Percentiles rank a stretch among this genome's conserved stretches.
These are phyloP conservation scores for Yponomeuta malinellus DNA, from an alignment of 2,888 invertebrate species.

Conservation along the genomic window DNA sequence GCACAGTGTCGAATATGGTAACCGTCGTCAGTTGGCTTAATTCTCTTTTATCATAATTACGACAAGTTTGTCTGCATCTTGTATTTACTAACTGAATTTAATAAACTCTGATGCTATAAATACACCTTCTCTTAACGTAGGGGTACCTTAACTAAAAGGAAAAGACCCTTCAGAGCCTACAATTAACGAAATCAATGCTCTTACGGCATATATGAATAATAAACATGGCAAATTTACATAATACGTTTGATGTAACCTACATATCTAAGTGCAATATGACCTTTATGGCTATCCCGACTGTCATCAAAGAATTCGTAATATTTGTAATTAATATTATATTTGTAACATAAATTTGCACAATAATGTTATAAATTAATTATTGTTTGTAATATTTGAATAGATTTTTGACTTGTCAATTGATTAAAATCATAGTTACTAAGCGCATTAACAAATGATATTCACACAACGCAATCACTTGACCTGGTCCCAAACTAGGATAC, in stretches of 20 bases:
- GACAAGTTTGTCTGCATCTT: background rate
- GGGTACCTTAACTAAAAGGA: too few species aligned
- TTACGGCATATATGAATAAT: background rate
- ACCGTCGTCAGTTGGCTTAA: background rate
- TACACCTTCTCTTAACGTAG: too few species aligned
- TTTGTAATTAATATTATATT: too few species aligned
- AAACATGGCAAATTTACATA: background rate
- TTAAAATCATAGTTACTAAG: too few species aligned
- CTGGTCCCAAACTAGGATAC: too few species aligned
- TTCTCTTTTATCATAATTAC: background rate
- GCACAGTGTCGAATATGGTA: background rate
- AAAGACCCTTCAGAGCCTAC: background rate
- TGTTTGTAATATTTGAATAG: background rate
- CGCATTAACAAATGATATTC: too few species aligned
- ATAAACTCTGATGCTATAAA: too few species aligned
- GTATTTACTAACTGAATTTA: too few species aligned
- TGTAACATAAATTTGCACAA: too few species aligned
- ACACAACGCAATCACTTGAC: too few species aligned
- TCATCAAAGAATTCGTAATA: background rate
- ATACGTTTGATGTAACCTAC: background rate
- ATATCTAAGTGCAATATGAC: background rate
- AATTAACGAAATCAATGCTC: conserved; percentile 1
- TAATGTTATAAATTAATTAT: too few species aligned
- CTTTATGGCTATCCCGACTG: background rate
- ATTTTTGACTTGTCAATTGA: background rate